phyloP scores from a whole-genome alignment of 2,797 vertebrate species.

The Pelobates cultripes region DNA sequence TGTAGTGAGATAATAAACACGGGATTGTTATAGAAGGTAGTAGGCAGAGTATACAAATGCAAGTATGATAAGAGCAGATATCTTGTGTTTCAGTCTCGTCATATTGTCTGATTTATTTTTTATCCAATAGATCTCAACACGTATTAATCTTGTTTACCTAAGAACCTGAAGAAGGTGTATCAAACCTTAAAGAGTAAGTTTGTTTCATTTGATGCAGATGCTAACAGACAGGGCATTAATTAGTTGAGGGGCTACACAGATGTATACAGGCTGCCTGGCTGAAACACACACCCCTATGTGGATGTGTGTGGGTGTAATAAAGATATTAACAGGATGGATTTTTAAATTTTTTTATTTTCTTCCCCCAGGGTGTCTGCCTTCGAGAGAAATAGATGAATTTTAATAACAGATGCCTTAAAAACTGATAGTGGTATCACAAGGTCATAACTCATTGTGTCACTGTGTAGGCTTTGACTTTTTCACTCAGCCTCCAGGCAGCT shows the following conservation, averaged over 20 bases:
- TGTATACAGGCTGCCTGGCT: slow-evolving; percentile 33
- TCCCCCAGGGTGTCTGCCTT: slow-evolving; percentile 52
- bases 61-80: slow-evolving; percentile 1
- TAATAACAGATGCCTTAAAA: slow-evolving; percentile 57
- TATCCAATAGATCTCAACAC: slow-evolving; percentile 15
- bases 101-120: slow-evolving; percentile 26
- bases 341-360: slow-evolving; percentile 26
- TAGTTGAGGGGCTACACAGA: slow-evolving; percentile 38
- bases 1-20: neutral
- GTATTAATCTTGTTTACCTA: slow-evolving; percentile 48
- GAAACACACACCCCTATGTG: slow-evolving; percentile 41
- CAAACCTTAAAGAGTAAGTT: slow-evolving; percentile 33
- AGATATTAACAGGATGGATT: slow-evolving; percentile 53
- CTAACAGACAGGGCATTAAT: slow-evolving; percentile 48
- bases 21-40: neutral
- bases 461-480: slow-evolving; percentile 48
- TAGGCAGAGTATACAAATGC: neutral
- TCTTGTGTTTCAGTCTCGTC: slow-evolving; percentile 22
- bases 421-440: slow-evolving; percentile 57
- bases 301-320: slow-evolving; percentile 55
- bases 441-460: slow-evolving; percentile 57
- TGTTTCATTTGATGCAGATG: slow-evolving; percentile 49
- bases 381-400: slow-evolving; percentile 53
- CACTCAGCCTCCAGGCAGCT: slow-evolving; percentile 49
- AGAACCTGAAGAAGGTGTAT: slow-evolving; percentile 42